Evolutionary conservation across 2,113 vertebrate species (phyloP), one percentile per base, ranked within the genome.

Genomic region (Nerophis lumbriciformis): DNA sequence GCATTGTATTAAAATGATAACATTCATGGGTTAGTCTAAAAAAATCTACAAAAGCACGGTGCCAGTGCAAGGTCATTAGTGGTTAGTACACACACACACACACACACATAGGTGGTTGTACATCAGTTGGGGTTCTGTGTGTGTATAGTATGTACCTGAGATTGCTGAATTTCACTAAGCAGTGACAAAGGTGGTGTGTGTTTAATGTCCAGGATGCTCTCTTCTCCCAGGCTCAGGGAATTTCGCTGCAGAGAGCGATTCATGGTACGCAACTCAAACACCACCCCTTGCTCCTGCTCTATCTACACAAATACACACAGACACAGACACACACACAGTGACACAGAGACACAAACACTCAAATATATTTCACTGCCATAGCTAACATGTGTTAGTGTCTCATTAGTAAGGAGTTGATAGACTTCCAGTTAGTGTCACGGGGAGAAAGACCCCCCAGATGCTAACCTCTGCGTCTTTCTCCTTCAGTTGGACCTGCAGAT

Each of bases 111-210:
- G 36, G 50, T 1, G 28, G 42, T 3, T 56, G 39, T 28, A 8
- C 64, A n/a, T 4, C 9, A 8, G 39, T 44, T 28, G 14, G 44
- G 47, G 4, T 53, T 12, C 1, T 5, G 2, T 28, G 50, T 48
- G 51, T 69, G 2, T 12, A 15, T 21, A 9, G 45, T 48, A 48
- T 50, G 65, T 89, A 92, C 91, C 90, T 92, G 90, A 15, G 86
- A 83, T 64, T 91, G 90, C 71, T 91, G 90, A 72, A 92, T 89
- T 83, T 92, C 91, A 76, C 83, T 88, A 59, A 88, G 88, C 56
- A 92, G 85, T 60, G 91, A 92, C 63, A 90, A 50, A 45, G 90
- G 89, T 63, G 81, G 86, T 63, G 80, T 75, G 51, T 80, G 79
- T 57, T 70, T 68, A 42, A 68, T 78, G 51, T 83, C 81, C 68